A percentile compares a stretch with the other conserved stretches of the same genome.
Conservation (phyloP, 2,113 vertebrate genomes). For the Notothenia rossii region DNA sequence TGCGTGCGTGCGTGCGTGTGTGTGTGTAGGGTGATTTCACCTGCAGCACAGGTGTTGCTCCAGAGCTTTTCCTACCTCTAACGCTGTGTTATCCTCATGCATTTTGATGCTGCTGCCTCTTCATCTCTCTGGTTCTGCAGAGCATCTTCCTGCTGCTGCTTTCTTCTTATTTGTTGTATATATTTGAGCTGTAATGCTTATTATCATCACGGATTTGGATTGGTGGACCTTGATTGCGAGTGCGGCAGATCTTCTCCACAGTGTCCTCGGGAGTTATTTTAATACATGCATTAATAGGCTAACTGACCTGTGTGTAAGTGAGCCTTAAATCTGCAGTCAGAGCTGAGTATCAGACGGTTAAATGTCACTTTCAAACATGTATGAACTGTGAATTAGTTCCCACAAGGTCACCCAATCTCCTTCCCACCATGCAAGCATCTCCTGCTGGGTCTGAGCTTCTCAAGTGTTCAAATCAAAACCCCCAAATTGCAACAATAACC, state of each 20-base stretch:
- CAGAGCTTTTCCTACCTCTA: slow-evolving; percentile 10
- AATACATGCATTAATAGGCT: background rate
- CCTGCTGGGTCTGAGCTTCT: background rate
- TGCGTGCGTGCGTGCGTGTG: no score
- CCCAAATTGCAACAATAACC: background rate
- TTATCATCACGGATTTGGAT: slow-evolving; percentile 2
- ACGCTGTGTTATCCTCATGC: background rate
- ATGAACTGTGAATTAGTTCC: background rate
- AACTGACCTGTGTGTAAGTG: slow-evolving; percentile 40
- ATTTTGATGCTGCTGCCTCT: slow-evolving; percentile 13
- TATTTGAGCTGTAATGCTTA: slow-evolving; percentile 6
- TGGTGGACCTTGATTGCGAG: slow-evolving; percentile 40
- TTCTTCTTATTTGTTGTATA: no score
- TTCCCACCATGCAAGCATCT: background rate
- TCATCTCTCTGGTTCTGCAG: background rate
- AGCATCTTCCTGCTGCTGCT: no score
- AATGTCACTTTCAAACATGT: background rate
- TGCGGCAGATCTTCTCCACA: background rate
- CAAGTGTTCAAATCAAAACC: background rate
- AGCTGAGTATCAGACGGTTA: background rate
- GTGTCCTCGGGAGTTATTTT: background rate
- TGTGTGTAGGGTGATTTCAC: background rate
- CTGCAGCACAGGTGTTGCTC: slow-evolving; percentile 21
- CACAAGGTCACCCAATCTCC: background rate
- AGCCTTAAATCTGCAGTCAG: background rate